A percentile compares a stretch with the other conserved stretches of the same genome.
phyloP scores from a whole-genome alignment of 2,797 vertebrate genomes.

The Alca torda region DNA sequence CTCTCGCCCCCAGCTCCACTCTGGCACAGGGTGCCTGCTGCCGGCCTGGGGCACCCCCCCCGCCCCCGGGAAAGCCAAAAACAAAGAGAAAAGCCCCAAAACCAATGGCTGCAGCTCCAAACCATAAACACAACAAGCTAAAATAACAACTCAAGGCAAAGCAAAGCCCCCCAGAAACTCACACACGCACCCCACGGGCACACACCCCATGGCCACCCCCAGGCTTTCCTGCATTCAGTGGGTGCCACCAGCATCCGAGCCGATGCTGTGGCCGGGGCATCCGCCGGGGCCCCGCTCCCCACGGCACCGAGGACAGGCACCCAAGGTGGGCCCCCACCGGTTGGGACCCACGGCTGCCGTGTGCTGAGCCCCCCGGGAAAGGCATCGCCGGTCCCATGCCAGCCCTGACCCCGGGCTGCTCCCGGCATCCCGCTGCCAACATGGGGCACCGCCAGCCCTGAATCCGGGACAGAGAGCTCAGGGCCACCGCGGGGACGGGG shows the following conservation, averaged over 20 bases:
- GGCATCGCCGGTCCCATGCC: too few relatives aligned
- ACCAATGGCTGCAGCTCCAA: neutral
- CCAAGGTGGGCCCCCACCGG: too few relatives aligned
- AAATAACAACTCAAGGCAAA: neutral
- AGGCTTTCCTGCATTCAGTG: neutral
- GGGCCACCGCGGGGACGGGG: neutral
- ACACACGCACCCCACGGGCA: neutral
- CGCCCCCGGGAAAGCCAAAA: neutral
- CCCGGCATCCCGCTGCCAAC: neutral
- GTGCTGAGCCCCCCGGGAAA: too few relatives aligned
- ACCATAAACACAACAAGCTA: neutral
- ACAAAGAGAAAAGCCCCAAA: neutral
- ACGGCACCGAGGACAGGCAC: too few relatives aligned
- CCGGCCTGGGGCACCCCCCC: accelerated
- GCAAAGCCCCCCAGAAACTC: neutral
- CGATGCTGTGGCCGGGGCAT: too few relatives aligned
- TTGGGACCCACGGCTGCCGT: too few relatives aligned
- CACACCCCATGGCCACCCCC: neutral
- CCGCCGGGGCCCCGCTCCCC: too few relatives aligned
- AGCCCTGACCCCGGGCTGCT: neutral
- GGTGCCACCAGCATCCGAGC: neutral
- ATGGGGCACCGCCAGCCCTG: too few relatives aligned
- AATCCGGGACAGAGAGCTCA: neutral
- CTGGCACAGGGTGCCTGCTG: accelerated
- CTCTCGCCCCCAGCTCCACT: neutral